phyloP scores from a whole-genome alignment of 2,113 vertebrate species.

The Microtus ochrogaster region DNA sequence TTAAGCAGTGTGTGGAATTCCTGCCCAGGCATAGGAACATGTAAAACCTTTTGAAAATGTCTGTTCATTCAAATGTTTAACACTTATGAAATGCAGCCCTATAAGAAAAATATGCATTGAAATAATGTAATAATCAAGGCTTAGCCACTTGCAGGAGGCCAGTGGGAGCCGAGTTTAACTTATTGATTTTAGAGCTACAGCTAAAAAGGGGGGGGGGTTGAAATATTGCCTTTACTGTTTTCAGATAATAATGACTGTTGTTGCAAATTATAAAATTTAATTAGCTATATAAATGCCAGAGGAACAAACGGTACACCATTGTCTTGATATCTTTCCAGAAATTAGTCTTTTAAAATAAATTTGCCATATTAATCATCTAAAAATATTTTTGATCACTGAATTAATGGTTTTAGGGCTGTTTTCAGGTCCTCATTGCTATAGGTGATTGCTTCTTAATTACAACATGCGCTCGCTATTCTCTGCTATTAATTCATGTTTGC shows the following conservation, averaged over 20 bases:
- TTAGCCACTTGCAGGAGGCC: constrained; percentile 75
- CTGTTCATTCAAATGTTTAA: constrained; percentile 70
- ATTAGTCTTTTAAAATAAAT: constrained; percentile 99
- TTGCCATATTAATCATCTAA: constrained; percentile 99
- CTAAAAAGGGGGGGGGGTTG: constrained; percentile 44
- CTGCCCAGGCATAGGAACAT: constrained; percentile 59
- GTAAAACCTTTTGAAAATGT: constrained; percentile 69
- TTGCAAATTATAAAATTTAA: constrained; percentile 98
- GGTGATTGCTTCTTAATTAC: constrained; percentile 99
- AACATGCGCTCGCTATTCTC: constrained; percentile 96
- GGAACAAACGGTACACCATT: constrained; percentile 96
- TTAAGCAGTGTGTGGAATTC: constrained; percentile 77
- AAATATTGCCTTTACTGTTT: constrained; percentile 89
- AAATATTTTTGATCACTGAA: constrained; percentile 99
- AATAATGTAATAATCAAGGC: constrained; percentile 73
- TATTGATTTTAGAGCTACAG: constrained; percentile 84
- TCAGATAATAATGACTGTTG: constrained; percentile 91
- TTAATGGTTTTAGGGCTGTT: constrained; percentile 97
- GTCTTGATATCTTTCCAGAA: constrained; percentile 99
- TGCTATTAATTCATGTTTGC: constrained; percentile 99
- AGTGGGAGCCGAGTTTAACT: constrained; percentile 82
- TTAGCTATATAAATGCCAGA: constrained; percentile 99
- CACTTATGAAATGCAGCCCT: constrained; percentile 53
- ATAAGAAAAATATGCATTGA: constrained; percentile 68
- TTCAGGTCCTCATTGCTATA: constrained; percentile 99